A percentile compares a stretch with the other conserved stretches of the same genome.
phyloP scores from a whole-genome alignment of 2,888 invertebrate species.

The Zhuqinia jingwanae region DNA sequence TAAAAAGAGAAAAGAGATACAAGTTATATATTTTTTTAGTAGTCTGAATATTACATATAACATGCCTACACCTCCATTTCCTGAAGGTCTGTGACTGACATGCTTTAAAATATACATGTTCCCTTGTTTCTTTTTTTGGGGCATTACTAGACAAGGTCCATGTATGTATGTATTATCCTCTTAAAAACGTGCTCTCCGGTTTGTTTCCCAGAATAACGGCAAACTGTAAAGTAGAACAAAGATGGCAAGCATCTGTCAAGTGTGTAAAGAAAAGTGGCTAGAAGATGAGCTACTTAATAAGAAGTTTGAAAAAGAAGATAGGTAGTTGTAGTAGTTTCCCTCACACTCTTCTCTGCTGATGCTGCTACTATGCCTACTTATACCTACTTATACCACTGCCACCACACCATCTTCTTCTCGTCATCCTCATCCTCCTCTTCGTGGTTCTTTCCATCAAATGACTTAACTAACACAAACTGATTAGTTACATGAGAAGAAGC shows the following conservation, averaged over 20 bases:
- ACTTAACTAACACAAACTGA: slow-evolving; percentile 26
- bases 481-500: neutral
- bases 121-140: no score
- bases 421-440: neutral
- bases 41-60: no score
- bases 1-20: no score
- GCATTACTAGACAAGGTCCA: no score
- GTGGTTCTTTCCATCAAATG: neutral
- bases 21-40: no score
- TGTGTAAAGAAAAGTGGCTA: slow-evolving; percentile 5
- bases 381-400: no score
- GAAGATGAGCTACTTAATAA: slow-evolving; percentile 28
- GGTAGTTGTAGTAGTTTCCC: neutral
- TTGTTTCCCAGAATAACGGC: neutral
- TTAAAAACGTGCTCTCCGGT: no score
- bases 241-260: slow-evolving; percentile 38
- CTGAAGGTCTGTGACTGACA: no score
- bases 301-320: neutral
- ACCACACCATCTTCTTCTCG: neutral
- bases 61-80: no score
- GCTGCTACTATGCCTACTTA: no score
- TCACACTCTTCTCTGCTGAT: neutral
- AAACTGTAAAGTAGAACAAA: slow-evolving; percentile 40
- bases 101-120: no score
- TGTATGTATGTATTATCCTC: no score